These are phyloP conservation scores for Condylostylus longicornis DNA, from an alignment of 1,140 invertebrate species.

Conservation along the genomic window DNA sequence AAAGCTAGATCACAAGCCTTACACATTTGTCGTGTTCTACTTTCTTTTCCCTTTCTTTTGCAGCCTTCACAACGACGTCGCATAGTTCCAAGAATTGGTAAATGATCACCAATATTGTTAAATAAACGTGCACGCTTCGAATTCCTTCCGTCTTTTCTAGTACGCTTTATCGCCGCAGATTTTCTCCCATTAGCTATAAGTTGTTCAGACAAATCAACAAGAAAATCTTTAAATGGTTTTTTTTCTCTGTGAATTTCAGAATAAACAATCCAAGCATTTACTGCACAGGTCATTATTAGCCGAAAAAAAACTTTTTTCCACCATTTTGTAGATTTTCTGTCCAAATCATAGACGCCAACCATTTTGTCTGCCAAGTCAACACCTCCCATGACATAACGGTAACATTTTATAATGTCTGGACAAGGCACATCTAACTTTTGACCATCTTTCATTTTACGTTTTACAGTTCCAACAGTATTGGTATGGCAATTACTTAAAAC, in stretches of 20 bases:
- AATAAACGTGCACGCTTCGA: not conserved
- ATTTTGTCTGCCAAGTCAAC: slow-evolving; percentile 16
- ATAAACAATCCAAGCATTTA: slow-evolving; percentile 11
- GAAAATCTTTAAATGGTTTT: slow-evolving; percentile 7
- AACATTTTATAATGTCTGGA: slow-evolving; percentile 20
- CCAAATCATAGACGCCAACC: slow-evolving; percentile 10
- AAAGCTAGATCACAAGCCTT: not conserved
- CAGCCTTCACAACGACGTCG: slow-evolving; percentile 1
- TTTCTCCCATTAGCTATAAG: slow-evolving; percentile 8
- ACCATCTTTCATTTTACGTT: slow-evolving; percentile 13
- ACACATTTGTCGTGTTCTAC: slow-evolving; percentile 1
- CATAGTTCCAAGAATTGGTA: not conserved
- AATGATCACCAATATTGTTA: not conserved
- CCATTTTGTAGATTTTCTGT: slow-evolving; percentile 17
- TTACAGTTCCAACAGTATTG: slow-evolving; percentile 5
- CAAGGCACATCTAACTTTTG: slow-evolving; percentile 8
- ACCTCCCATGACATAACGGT: slow-evolving; percentile 16
- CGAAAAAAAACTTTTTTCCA: slow-evolving; percentile 15
- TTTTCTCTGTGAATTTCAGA: slow-evolving; percentile 7
- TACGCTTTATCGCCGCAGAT: slow-evolving; percentile 1
- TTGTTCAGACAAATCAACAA: slow-evolving; percentile 10
- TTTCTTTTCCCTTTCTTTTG: not conserved
- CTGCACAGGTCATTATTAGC: slow-evolving; percentile 9
- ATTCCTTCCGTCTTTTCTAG: not conserved
- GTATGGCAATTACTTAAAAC: slow-evolving; percentile 13